A percentile compares a stretch with the other conserved stretches of the same genome.
These are phyloP conservation scores for Ambastaia sidthimunki DNA, from an alignment of 2,797 vertebrate species.

Conservation along the genomic window DNA sequence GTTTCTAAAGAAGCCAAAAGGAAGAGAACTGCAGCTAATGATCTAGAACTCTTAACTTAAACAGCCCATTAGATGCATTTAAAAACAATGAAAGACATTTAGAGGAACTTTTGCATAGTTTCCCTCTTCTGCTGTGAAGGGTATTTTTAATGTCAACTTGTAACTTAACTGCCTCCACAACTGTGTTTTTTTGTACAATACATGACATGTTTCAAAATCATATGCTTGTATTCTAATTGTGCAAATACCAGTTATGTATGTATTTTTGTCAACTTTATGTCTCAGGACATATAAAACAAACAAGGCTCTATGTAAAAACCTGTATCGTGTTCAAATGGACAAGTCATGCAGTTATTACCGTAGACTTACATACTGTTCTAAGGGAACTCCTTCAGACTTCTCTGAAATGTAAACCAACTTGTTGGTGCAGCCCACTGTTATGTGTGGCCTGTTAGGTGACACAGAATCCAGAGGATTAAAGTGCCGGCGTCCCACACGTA, in stretches of 20 bases:
- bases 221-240: background rate
- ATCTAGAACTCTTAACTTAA: slow-evolving; percentile 11
- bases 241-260: too few species aligned
- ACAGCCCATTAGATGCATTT: slow-evolving; percentile 13
- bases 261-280: too few species aligned
- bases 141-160: background rate
- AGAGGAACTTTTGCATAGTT: background rate
- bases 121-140: background rate
- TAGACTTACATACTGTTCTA: background rate
- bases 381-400: background rate
- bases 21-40: slow-evolving; percentile 38
- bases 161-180: too few species aligned
- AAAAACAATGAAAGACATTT: background rate
- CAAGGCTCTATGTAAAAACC: background rate
- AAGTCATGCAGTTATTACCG: background rate
- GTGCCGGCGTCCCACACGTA: background rate
- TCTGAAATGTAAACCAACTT: slow-evolving; percentile 38
- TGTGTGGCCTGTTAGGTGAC: background rate
- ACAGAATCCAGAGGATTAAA: background rate
- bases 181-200: too few species aligned
- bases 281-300: background rate
- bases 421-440: background rate
- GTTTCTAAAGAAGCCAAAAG: background rate
- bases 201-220: background rate
- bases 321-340: background rate